Conservation (phyloP, 2,888 invertebrate species). For the Drosophila eohydei region DNA sequence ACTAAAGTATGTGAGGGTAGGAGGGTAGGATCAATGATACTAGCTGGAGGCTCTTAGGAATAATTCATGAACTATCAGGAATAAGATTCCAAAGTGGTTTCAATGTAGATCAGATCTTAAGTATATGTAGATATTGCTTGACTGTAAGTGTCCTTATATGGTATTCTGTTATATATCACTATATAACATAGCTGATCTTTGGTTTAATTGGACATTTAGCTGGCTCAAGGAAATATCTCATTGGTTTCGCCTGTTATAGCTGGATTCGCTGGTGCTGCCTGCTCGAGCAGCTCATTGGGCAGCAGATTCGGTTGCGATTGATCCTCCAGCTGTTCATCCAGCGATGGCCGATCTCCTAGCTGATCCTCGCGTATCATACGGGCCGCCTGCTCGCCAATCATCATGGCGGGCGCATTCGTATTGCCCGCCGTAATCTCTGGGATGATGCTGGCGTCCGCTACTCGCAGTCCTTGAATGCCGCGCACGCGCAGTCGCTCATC, state of each 20-base stretch:
- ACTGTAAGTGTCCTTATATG: too few relatives aligned
- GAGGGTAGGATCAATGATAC: not conserved
- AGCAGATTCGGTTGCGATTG: not conserved
- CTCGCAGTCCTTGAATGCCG: slow-evolving; percentile 89
- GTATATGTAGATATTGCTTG: too few relatives aligned
- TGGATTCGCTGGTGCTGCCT: not conserved
- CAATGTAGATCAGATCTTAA: too few relatives aligned
- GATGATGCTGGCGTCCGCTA: slow-evolving; percentile 93
- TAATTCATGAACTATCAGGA: too few relatives aligned
- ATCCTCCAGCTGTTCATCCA: not conserved
- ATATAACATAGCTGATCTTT: not conserved
- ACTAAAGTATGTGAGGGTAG: not conserved
- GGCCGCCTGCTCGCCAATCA: slow-evolving; percentile 94
- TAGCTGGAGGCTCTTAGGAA: too few relatives aligned
- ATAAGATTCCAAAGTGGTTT: too few relatives aligned
- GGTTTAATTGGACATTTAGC: not conserved
- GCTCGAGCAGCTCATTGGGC: not conserved
- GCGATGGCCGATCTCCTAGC: not conserved
- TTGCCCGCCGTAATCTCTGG: slow-evolving; percentile 91
- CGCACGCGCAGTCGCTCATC: slow-evolving; percentile 86
- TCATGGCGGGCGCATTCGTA: slow-evolving; percentile 93
- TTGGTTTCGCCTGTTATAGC: slow-evolving; percentile 6
- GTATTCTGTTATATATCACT: too few relatives aligned
- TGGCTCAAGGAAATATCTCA: slow-evolving; percentile 7
- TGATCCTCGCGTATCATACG: slow-evolving; percentile 80